Evolutionary conservation across 2,797 vertebrate genomes (phyloP).

Genomic region (Platyrinchus mystaceus): DNA sequence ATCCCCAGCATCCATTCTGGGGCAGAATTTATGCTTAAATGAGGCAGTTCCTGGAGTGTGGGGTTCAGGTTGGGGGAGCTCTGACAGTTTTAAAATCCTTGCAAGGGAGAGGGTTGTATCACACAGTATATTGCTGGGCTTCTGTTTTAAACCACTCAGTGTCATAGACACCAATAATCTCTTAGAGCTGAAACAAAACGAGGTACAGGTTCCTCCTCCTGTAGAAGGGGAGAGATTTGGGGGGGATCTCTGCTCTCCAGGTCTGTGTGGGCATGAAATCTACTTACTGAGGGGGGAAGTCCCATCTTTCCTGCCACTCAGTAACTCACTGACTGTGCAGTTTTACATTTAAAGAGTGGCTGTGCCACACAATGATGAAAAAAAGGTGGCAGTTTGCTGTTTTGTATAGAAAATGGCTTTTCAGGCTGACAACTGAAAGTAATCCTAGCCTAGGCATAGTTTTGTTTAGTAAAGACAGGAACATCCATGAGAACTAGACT

Average conservation of each 20-base stretch:
- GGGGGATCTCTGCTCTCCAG: not conserved
- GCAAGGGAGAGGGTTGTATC: not conserved
- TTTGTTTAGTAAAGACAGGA: constrained; percentile 64
- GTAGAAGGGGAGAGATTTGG: not conserved
- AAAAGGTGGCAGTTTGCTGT: constrained; percentile 53
- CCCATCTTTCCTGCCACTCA: not conserved
- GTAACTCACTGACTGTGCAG: constrained; percentile 44
- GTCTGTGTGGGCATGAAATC: not conserved
- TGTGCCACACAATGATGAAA: constrained; percentile 1
- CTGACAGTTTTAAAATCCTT: not conserved
- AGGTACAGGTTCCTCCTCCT: not conserved
- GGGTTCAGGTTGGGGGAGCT: not conserved
- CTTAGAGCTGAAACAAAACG: not conserved
- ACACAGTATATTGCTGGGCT: not conserved
- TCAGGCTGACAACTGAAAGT: constrained; percentile 31
- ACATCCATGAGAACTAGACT: constrained; percentile 44
- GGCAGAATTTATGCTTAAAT: not conserved
- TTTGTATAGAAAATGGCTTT: constrained; percentile 63
- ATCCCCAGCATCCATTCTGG: not conserved
- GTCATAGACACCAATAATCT: not conserved
- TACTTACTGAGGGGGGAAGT: not conserved
- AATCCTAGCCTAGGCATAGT: constrained; percentile 53
- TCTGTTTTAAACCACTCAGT: not conserved
- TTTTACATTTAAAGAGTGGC: constrained; percentile 31
- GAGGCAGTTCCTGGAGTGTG: not conserved